Base-by-base conservation (phyloP, 2,113 vertebrate species). In the Alethe castanea region DNA sequence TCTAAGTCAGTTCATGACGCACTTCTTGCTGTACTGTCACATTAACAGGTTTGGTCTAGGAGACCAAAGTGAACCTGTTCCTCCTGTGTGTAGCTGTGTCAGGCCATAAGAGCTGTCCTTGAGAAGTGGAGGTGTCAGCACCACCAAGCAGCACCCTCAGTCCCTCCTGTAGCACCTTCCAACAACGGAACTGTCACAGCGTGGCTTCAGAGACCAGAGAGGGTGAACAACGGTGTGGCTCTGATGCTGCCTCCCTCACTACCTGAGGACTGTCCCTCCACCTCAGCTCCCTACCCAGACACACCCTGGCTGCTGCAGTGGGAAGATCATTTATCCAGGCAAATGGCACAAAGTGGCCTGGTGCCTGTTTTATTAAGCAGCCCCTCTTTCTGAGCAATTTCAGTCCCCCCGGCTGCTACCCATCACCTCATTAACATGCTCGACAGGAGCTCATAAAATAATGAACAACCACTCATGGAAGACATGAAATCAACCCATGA, bases 111-210 rank as follows among this genome's bases (percentile, higher is more conserved):
- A 67, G 48, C 23, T 20, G 36, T 50, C 72, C 54, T 16, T 19
- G 19, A 61, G 54, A 73, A 72, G 66, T 0, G 3, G 12, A 44
- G 72, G 28, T 22, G 42, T 13, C n/a, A 53, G 57, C 40, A 61
- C 17, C 67, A 77, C 6, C 2, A 82, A 90, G 59, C 40, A 56
- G 80, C 66, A 60, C 0, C 1, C 25, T 61, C 77, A 19, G 42
- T 11, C 29, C 2, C 2, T 44, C 48, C 15, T 1, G 22, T 0
- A 44, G 62, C 48, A 33, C 54, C 62, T 78, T 69, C 76, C 77
- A 57, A 57, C 83, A 48, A 5, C 0, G 2, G 48, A 57, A 14
- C 5, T 6, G 61, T 42, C 22, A 11, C 50, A 22, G 57, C 0
- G 0, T 9, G 57, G 33, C 20, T 9, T 31, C 31, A 79, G 33